phyloP scores from a whole-genome alignment of 1,140 invertebrate species.

The Zophobas morio region DNA sequence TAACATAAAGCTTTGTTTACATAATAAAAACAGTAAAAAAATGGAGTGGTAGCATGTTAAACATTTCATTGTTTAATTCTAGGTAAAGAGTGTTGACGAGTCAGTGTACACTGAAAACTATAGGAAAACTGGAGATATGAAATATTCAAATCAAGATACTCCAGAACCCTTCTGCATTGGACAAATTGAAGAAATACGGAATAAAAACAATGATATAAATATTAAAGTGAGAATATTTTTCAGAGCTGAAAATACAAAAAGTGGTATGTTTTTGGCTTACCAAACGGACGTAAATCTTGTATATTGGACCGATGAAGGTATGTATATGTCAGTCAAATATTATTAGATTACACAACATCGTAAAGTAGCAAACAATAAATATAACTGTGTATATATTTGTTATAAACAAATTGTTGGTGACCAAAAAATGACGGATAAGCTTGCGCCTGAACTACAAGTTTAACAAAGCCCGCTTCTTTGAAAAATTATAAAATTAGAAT shows the following conservation, averaged over 20 bases:
- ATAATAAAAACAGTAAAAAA: slow-evolving; percentile 44
- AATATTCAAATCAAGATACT: slow-evolving; percentile 82
- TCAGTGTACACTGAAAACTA: slow-evolving; percentile 85
- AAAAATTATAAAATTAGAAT: too few relatives aligned
- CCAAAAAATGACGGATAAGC: too few relatives aligned
- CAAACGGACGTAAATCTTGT: slow-evolving; percentile 82
- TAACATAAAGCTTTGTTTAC: background rate
- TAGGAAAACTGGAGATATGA: slow-evolving; percentile 76
- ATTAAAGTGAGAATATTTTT: slow-evolving; percentile 82
- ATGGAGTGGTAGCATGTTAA: too few relatives aligned
- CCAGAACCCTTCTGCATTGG: slow-evolving; percentile 81
- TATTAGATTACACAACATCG: too few relatives aligned
- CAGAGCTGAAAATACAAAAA: slow-evolving; percentile 84
- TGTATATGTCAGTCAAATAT: slow-evolving; percentile 33
- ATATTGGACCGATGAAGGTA: slow-evolving; percentile 85
- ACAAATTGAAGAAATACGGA: slow-evolving; percentile 59
- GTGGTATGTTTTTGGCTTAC: slow-evolving; percentile 69
- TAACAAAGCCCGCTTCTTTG: too few relatives aligned
- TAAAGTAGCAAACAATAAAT: too few relatives aligned
- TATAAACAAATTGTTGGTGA: too few relatives aligned
- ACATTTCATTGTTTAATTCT: too few relatives aligned
- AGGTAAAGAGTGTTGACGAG: slow-evolving; percentile 73
- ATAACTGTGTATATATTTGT: too few relatives aligned
- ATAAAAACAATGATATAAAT: slow-evolving; percentile 72
- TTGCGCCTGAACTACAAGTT: too few relatives aligned